A percentile compares a stretch with the other conserved stretches of the same genome.
phyloP scores from a whole-genome alignment of 2,888 invertebrate species.

The Nysson spinosus region DNA sequence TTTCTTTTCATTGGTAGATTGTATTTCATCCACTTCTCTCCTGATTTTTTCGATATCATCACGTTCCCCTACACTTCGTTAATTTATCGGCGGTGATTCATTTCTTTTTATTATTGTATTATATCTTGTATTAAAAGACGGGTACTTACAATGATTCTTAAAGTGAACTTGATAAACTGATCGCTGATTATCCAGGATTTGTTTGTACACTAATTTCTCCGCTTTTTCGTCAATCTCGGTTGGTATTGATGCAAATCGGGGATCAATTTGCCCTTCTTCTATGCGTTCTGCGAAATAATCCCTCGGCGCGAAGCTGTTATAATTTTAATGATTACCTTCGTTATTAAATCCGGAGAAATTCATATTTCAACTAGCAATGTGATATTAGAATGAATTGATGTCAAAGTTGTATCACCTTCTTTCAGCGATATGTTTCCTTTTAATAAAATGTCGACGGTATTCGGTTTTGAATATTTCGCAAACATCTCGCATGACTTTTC shows the following conservation, averaged over 20 bases:
- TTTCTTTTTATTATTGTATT: too few relatives aligned
- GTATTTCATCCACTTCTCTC: conserved; percentile 10
- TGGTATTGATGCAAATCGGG: conserved; percentile 44
- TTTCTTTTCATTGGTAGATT: too few relatives aligned
- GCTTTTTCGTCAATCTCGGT: conserved; percentile 48
- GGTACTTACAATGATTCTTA: conserved; percentile 49
- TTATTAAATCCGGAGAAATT: too few relatives aligned
- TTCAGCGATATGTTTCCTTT: conserved; percentile 39
- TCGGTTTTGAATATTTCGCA: conserved; percentile 59
- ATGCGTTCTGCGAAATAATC: conserved; percentile 57
- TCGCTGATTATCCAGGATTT: conserved; percentile 51
- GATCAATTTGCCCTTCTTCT: conserved; percentile 58
- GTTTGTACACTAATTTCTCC: conserved; percentile 52
- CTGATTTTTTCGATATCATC: not conserved
- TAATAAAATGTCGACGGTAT: conserved; percentile 55
- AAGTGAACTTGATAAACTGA: conserved; percentile 57
- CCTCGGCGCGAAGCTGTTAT: conserved; percentile 7
- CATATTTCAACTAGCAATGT: too few relatives aligned
- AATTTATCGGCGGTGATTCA: too few relatives aligned
- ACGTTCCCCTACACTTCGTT: conserved; percentile 1
- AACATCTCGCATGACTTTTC: conserved; percentile 15
- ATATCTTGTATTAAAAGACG: too few relatives aligned
- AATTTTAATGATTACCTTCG: too few relatives aligned
- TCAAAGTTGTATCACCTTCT: too few relatives aligned
- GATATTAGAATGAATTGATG: too few relatives aligned